phyloP scores from a whole-genome alignment of 1,140 invertebrate species.

The Adelges cooleyi region DNA sequence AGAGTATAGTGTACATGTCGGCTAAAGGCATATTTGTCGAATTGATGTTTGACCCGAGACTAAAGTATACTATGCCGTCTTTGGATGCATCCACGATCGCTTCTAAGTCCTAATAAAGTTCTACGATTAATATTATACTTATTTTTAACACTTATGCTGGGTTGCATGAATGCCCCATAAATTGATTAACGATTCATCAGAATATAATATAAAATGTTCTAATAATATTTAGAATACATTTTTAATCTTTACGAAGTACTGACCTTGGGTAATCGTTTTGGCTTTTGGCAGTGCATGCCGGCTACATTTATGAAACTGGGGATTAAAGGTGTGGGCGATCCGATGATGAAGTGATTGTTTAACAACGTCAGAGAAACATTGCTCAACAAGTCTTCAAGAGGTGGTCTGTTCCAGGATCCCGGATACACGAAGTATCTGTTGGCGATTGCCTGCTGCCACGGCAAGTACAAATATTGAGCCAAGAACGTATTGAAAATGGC shows the following conservation, averaged over 20 bases:
- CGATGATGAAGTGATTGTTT: conserved; percentile 33
- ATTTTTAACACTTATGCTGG: too few relatives aligned
- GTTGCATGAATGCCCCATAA: too few relatives aligned
- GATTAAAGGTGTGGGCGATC: conserved; percentile 38
- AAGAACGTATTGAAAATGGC: neutral
- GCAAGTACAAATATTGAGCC: neutral
- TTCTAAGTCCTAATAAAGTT: neutral
- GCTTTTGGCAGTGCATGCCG: conserved; percentile 42
- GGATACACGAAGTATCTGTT: conserved; percentile 30
- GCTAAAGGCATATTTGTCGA: conserved; percentile 34
- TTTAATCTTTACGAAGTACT: too few relatives aligned
- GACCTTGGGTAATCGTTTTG: conserved; percentile 32
- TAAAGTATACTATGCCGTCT: conserved; percentile 38
- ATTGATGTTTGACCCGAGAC: conserved; percentile 37
- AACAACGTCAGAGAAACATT: conserved; percentile 30
- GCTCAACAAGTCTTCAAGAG: conserved; percentile 28
- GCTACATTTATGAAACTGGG: conserved; percentile 46
- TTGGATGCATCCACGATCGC: conserved; percentile 1
- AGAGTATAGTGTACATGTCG: conserved; percentile 32
- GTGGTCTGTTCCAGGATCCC: conserved; percentile 30
- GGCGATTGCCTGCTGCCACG: conserved; percentile 24
- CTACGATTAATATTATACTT: too few relatives aligned
- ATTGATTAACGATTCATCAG: too few relatives aligned
- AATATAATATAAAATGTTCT: too few relatives aligned
- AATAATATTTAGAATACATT: too few relatives aligned